These are phyloP conservation scores for Diarsia rubi DNA, from an alignment of 2,888 invertebrate genomes.

Conservation along the genomic window DNA sequence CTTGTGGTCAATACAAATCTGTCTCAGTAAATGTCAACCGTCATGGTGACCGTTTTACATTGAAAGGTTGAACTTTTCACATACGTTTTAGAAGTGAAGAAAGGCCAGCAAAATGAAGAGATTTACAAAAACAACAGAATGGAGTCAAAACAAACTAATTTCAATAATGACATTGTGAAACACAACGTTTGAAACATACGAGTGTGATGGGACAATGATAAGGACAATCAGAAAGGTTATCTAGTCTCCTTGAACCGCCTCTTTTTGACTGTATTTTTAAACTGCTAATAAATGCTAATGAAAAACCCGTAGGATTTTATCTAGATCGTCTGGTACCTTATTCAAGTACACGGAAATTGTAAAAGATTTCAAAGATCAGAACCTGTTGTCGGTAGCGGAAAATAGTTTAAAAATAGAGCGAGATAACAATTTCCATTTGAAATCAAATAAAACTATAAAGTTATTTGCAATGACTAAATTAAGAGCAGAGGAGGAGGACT, in stretches of 20 bases:
- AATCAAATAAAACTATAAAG: conserved; percentile 53
- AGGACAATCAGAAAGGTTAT: conserved; percentile 87
- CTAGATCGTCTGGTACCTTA: conserved; percentile 70
- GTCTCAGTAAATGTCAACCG: conserved; percentile 67
- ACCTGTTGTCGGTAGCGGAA: conserved; percentile 43
- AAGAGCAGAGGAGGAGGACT: conserved; percentile 37
- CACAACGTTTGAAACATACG: conserved; percentile 76
- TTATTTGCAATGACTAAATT: conserved; percentile 40
- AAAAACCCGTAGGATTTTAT: conserved; percentile 77
- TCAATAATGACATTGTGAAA: conserved; percentile 75
- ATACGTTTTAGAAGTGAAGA: conserved; percentile 56
- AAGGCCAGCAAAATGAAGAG: conserved; percentile 6
- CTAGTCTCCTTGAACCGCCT: conserved; percentile 85
- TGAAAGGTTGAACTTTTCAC: conserved; percentile 55
- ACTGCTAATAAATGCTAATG: conserved; percentile 81
- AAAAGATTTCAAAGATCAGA: conserved; percentile 45
- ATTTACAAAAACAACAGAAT: conserved; percentile 50
- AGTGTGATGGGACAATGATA: conserved; percentile 80
- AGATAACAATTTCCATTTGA: conserved; percentile 45
- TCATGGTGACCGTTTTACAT: conserved; percentile 61
- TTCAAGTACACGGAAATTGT: conserved; percentile 62
- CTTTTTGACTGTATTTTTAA: conserved; percentile 82
- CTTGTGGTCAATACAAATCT: conserved; percentile 66
- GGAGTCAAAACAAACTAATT: conserved; percentile 71
- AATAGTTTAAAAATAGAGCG: conserved; percentile 43